Evolutionary conservation across 1,140 invertebrate species (phyloP).

Genomic region (Zaprionus africanus): DNA sequence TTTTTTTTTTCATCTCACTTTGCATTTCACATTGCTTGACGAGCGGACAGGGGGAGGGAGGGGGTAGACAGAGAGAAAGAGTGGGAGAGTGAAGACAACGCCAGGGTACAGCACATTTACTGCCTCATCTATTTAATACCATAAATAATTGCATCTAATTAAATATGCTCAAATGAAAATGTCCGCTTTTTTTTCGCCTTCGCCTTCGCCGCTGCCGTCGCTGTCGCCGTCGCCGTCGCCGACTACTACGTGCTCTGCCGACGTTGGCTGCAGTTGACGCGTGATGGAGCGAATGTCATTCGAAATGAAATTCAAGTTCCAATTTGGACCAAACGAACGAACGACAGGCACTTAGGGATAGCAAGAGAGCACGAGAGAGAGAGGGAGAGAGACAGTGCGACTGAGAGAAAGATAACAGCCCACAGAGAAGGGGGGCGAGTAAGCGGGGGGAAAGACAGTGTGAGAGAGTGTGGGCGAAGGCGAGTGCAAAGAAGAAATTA

Average conservation of each 20-base stretch:
- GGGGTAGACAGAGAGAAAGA: conserved; percentile 5
- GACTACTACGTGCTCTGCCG: conserved; percentile 65
- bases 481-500: conserved; percentile 59
- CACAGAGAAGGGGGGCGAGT: neutral
- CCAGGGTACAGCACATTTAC: conserved; percentile 81
- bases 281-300: conserved; percentile 84
- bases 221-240: conserved; percentile 14
- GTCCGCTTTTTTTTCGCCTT: conserved; percentile 73
- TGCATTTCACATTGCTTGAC: conserved; percentile 48
- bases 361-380: conserved; percentile 1
- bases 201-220: conserved; percentile 16
- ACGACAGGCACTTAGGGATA: conserved; percentile 36
- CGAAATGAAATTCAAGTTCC: conserved; percentile 84
- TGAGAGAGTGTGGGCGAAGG: conserved; percentile 14
- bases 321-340: conserved; percentile 67
- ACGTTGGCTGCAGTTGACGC: conserved; percentile 81
- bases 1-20: conserved; percentile 66
- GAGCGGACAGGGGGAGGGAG: conserved; percentile 8
- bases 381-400: conserved; percentile 13
- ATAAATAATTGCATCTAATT: conserved; percentile 85
- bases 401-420: conserved; percentile 2
- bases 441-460: conserved; percentile 27
- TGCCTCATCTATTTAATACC: conserved; percentile 84
- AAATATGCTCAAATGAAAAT: conserved; percentile 85
- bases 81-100: conserved; percentile 35